Evolutionary conservation across 2,797 vertebrate genomes (phyloP).

Genomic region (Galaxias olidus): DNA sequence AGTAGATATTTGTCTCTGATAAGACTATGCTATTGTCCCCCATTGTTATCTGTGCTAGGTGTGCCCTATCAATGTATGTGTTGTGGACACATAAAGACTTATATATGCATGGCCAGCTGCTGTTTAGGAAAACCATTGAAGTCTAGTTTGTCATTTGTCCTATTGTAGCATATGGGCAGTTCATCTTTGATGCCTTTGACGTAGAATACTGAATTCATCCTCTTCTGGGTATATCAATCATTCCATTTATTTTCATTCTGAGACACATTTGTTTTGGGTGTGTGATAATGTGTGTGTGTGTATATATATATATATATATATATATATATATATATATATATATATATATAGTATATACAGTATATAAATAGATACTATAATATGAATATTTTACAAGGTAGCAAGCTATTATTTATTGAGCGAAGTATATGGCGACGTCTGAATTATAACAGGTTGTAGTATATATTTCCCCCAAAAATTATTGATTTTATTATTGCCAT

Average conservation of each 20-base stretch:
- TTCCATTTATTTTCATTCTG: too few relatives aligned
- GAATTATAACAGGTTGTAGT: too few relatives aligned
- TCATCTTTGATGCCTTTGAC: slow-evolving; percentile 62
- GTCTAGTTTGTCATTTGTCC: slow-evolving; percentile 53
- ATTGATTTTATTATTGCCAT: too few relatives aligned
- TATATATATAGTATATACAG: background rate
- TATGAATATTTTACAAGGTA: background rate
- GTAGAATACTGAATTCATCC: slow-evolving; percentile 47
- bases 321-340: background rate
- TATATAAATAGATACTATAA: background rate
- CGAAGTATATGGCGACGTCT: too few relatives aligned
- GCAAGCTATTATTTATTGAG: background rate
- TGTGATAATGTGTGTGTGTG: too few relatives aligned
- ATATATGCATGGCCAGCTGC: slow-evolving; percentile 72
- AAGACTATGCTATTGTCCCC: background rate
- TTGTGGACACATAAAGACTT: slow-evolving; percentile 50
- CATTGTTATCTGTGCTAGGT: slow-evolving; percentile 40
- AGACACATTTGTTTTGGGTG: too few relatives aligned
- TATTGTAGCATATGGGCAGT: slow-evolving; percentile 64
- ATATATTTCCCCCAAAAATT: too few relatives aligned
- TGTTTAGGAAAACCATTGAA: slow-evolving; percentile 63
- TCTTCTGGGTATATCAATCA: slow-evolving; percentile 28
- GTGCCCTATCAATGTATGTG: slow-evolving; percentile 36
- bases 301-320: background rate
- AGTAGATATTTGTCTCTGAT: background rate